Evolutionary conservation across 2,113 vertebrate species (phyloP), one percentile per base, ranked within the genome.

Genomic region (Leptosomus discolor): DNA sequence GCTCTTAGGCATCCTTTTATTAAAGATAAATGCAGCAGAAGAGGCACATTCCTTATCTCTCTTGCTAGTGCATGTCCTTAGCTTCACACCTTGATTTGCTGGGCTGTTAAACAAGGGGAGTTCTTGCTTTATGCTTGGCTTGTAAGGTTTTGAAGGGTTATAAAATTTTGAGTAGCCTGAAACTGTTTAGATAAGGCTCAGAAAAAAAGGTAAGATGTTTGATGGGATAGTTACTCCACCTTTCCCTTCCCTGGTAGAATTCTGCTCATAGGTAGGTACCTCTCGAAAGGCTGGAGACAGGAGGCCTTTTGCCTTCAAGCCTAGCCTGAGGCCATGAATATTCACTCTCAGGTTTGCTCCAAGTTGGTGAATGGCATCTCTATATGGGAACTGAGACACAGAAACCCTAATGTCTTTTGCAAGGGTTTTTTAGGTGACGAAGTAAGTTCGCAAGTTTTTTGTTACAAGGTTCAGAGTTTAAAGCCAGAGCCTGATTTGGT

Each of bases 11-110:
- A 80, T 70, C 45, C 39, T 85, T 22, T 67, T 94, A 46, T 50
- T 92, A 79, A 91, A 92, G 56, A 95, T 57, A 95, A 91, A 91
- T 64, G 71, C 80, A 76, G 70, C 53, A 76, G 61, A 92, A 90
- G 48, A 87, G 32, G 77, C 12, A 61, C 12, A 64, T 84, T 75
- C 61, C 80, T 94, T 82, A 74, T 58, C 69, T 81, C 37, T 68
- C 17, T 80, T 86, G 46, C 30, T 82, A n/a, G 30, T 61, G 24
- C 57, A 37, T 22, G 29, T 71, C 65, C 85, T 93, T 77, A 88
- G 20, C 46, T 79, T 75, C 79, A 69, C 32, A 95, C 58, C 73
- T 81, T 84, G 82, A 84, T 90, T 94, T 88, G 36, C 57, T 89
- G 78, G n/a, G 26, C 82, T 92, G 23, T 70, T 94, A 85, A 94